Conservation (phyloP, 64 coral and sea anemone species). For the Dendronephthya gigantea region DNA sequence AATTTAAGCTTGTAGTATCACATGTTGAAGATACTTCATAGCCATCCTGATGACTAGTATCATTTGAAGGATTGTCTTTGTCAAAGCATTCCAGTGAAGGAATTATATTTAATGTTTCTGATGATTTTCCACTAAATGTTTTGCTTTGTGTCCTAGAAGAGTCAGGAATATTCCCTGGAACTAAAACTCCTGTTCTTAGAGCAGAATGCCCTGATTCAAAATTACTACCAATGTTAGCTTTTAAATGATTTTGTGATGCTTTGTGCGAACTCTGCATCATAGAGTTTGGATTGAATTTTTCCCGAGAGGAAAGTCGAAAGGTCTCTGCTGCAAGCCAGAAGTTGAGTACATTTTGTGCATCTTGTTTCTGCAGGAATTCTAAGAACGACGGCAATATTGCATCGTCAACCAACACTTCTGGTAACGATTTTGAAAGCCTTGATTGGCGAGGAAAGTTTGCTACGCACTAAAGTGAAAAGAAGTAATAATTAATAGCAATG, state of each 20-base stretch:
- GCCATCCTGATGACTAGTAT: background rate
- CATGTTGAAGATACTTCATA: background rate
- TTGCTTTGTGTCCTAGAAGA: background rate
- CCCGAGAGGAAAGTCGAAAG: constrained; percentile 73
- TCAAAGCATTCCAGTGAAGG: background rate
- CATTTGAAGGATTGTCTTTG: background rate
- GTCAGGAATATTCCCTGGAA: background rate
- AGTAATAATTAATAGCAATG: too few species aligned
- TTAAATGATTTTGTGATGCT: background rate
- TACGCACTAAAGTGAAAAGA: constrained; percentile 57
- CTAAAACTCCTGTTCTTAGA: background rate
- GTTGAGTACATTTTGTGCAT: constrained; percentile 88
- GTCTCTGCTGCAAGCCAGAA: constrained; percentile 96
- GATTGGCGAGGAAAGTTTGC: constrained; percentile 80
- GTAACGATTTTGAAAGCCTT: constrained; percentile 61
- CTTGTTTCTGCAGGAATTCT: constrained; percentile 91
- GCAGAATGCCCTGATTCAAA: background rate
- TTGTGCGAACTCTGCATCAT: background rate
- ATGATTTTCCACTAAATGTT: background rate
- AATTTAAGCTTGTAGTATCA: background rate
- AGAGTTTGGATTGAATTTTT: constrained; percentile 23
- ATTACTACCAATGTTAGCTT: background rate
- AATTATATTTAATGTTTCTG: background rate
- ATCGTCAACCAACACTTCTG: constrained; percentile 73
- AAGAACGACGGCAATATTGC: constrained; percentile 80